Conservation (phyloP, 2,888 invertebrate genomes). For the Oxyteleia sp. region DNA sequence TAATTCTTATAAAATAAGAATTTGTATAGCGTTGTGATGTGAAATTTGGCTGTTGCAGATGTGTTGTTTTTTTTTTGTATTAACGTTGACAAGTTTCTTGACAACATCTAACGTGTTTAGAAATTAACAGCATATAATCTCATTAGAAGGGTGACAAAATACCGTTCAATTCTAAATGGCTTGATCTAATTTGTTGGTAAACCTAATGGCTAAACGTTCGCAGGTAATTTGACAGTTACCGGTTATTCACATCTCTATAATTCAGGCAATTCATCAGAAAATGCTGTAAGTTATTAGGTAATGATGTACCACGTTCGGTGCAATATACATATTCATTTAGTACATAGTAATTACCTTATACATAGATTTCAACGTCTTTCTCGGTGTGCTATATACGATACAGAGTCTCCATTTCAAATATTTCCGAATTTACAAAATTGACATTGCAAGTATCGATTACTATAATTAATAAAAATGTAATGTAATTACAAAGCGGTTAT, state of each 20-base stretch:
- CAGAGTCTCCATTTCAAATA: neutral
- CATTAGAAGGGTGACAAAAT: slow-evolving; percentile 1
- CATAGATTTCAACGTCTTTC: slow-evolving; percentile 18
- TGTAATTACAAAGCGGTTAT: too few relatives aligned
- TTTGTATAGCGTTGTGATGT: too few relatives aligned
- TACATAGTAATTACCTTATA: slow-evolving; percentile 23
- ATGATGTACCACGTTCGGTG: slow-evolving; percentile 10
- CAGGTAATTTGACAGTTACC: slow-evolving; percentile 37
- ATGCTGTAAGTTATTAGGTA: slow-evolving; percentile 1
- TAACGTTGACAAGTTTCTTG: too few relatives aligned
- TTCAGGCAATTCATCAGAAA: slow-evolving; percentile 46
- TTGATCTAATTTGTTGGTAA: slow-evolving; percentile 16
- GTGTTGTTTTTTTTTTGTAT: too few relatives aligned
- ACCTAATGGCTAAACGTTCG: slow-evolving; percentile 10
- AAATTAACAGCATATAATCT: too few relatives aligned
- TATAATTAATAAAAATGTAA: neutral
- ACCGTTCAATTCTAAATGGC: neutral
- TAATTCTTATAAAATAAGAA: too few relatives aligned
- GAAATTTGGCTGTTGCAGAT: too few relatives aligned
- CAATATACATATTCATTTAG: slow-evolving; percentile 32
- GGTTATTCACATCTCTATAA: slow-evolving; percentile 39
- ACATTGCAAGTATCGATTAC: neutral
- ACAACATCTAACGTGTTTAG: too few relatives aligned
- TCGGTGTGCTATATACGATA: slow-evolving; percentile 9
- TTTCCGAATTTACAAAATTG: neutral